Evolutionary conservation across 1,140 invertebrate species (phyloP), one percentile per base, ranked within the genome.

Genomic region (Penaeus indicus): DNA sequence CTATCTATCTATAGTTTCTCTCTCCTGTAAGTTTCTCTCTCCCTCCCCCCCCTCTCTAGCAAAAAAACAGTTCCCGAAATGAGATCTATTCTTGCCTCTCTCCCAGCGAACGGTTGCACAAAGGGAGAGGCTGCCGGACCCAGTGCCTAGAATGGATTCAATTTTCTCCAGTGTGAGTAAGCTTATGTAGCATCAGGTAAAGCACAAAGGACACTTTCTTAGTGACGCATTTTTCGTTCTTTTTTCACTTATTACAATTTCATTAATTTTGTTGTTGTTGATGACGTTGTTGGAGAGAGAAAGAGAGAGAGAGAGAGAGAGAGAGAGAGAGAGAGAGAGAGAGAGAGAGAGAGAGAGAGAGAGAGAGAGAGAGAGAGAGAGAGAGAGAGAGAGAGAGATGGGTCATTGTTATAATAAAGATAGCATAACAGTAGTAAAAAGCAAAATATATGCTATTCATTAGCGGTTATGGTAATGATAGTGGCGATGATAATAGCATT

Each of bases 321-420:
- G 77, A 38, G 25, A 19, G 32, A 79, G 25, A 19, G 77, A 38
- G 77, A 19, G 77, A 79, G 77, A 19, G 77, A 79, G 77, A 5
- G 77, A 79, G 77, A 19, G 77, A 79, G 77, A 5, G 77, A 79
- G 77, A 5, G 77, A 47, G 42, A 5, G 42, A 47, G 77, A 19
- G 77, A 79, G 27, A 19, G 42, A 47, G 42, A 19, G 42, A 47
- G 42, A 19, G 42, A 79, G 77, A 19, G 32, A 47, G 27, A 19
- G 42, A 79, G 32, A 19, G 13, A 47, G 21, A 19, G 38, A 42
- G 18, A 13, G 75, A 78, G n/a, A 42, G 75, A 78, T 7, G 54
- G 10, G 16, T 13, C 16, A 11, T 16, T 5, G 54, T 54, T 54
- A 54, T 16, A 54, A 54, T 54, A 54, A 54, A 16, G 1, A 0